Conservation (phyloP, 2,113 vertebrate species). For the Enhydra lutris region DNA sequence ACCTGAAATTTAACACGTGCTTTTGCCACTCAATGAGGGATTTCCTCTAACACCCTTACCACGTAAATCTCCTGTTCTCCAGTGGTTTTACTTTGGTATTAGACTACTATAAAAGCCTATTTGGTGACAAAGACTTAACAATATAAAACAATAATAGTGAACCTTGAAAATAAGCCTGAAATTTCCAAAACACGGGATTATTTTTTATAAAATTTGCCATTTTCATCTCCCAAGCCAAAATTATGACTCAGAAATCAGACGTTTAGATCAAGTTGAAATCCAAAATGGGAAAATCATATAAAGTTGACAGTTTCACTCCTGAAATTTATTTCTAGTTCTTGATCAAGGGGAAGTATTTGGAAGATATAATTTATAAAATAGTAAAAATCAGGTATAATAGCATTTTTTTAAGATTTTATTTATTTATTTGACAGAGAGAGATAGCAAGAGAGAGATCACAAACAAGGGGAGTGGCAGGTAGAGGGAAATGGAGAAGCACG, state of each 20-base stretch:
- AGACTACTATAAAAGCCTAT: conserved; percentile 60
- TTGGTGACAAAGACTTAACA: conserved; percentile 45
- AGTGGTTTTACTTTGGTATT: conserved; percentile 48
- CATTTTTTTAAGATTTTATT: background rate
- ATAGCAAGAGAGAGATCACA: background rate
- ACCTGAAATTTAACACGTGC: conserved; percentile 68
- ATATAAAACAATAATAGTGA: conserved; percentile 55
- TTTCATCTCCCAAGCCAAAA: background rate
- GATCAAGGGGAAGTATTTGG: background rate
- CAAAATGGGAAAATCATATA: background rate
- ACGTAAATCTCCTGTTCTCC: conserved; percentile 54
- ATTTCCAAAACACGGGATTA: conserved; percentile 36
- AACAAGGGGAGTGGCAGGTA: background rate
- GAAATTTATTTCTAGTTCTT: background rate
- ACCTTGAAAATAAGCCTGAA: conserved; percentile 47
- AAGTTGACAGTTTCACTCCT: background rate
- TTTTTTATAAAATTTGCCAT: conserved; percentile 53
- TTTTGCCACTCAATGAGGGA: conserved; percentile 64
- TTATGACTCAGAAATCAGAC: conserved; percentile 17
- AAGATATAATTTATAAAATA: background rate
- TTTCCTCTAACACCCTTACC: conserved; percentile 57
- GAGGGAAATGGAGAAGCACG: background rate
- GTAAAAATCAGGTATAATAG: background rate
- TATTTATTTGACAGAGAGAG: background rate
- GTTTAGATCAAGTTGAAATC: conserved; percentile 25